Evolutionary conservation across 2,888 invertebrate species (phyloP).

Genomic region (Pogonocherus hispidulus): DNA sequence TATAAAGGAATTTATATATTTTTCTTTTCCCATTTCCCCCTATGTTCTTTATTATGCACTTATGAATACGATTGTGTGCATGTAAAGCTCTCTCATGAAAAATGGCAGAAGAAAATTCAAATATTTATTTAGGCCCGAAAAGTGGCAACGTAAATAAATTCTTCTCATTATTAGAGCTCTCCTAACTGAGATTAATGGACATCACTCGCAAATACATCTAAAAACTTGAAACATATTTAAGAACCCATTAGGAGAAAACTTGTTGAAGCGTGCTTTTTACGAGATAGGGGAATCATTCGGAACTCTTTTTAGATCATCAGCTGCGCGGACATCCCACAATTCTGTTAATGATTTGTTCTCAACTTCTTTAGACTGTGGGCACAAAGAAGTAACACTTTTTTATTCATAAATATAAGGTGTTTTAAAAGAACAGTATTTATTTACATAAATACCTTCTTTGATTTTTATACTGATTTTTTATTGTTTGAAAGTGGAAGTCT

Average conservation of each 20-base stretch:
- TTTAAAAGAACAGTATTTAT: too few species aligned
- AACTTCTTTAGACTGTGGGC: too few species aligned
- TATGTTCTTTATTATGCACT: not conserved
- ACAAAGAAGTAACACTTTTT: too few species aligned
- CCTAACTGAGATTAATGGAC: not conserved
- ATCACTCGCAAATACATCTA: not conserved
- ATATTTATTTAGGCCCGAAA: not conserved
- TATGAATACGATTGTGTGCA: not conserved
- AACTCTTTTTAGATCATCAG: not conserved
- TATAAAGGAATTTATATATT: not conserved
- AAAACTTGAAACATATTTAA: constrained; percentile 4
- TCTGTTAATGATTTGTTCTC: not conserved
- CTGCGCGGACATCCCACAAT: not conserved
- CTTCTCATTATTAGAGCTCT: not conserved
- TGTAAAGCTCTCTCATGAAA: not conserved
- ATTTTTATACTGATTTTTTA: too few species aligned
- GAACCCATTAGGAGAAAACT: not conserved
- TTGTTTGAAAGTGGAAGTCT: too few species aligned
- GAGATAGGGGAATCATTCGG: not conserved
- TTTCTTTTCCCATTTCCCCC: not conserved
- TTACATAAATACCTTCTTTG: too few species aligned
- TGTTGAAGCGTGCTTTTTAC: not conserved
- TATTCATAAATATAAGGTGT: too few species aligned
- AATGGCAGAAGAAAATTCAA: not conserved
- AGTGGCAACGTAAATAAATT: not conserved